These are phyloP conservation scores for Coccyzus lansbergi DNA, from an alignment of 2,797 vertebrate genomes.

Conservation along the genomic window DNA sequence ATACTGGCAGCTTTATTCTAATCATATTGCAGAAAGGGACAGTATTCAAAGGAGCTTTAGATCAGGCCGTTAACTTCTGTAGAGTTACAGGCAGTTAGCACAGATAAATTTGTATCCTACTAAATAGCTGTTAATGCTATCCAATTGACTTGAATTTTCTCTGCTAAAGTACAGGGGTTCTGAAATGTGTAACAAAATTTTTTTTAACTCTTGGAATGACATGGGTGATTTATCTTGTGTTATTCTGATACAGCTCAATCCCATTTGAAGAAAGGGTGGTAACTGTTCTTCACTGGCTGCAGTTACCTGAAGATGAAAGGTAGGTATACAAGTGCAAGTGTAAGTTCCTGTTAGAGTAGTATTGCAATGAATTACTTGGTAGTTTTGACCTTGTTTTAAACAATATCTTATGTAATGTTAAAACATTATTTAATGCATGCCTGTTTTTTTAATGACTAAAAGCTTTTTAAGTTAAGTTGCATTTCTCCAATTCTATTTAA, in stretches of 20 bases:
- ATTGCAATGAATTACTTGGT: not conserved
- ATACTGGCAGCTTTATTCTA: not conserved
- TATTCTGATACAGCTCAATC: conserved; percentile 76
- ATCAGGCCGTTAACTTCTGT: not conserved
- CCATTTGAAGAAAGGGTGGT: conserved; percentile 85
- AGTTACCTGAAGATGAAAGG: conserved; percentile 86
- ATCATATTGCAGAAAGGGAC: not conserved
- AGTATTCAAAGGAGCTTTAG: not conserved
- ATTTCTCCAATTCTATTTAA: not conserved
- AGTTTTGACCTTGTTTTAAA: not conserved
- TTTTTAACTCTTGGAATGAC: not conserved
- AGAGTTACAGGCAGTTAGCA: not conserved
- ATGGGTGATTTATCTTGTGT: not conserved
- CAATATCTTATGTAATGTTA: not conserved
- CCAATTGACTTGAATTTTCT: not conserved
- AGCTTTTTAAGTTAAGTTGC: not conserved
- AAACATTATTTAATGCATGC: not conserved
- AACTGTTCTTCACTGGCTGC: conserved; percentile 86
- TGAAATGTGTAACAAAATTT: not conserved
- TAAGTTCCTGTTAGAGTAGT: not conserved
- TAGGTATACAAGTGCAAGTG: conserved; percentile 40
- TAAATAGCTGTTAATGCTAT: not conserved
- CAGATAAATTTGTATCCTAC: not conserved
- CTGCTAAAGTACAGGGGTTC: not conserved
- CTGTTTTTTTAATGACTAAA: not conserved